Evolutionary conservation across 2,113 vertebrate genomes (phyloP).

Genomic region (Mus pahari): DNA sequence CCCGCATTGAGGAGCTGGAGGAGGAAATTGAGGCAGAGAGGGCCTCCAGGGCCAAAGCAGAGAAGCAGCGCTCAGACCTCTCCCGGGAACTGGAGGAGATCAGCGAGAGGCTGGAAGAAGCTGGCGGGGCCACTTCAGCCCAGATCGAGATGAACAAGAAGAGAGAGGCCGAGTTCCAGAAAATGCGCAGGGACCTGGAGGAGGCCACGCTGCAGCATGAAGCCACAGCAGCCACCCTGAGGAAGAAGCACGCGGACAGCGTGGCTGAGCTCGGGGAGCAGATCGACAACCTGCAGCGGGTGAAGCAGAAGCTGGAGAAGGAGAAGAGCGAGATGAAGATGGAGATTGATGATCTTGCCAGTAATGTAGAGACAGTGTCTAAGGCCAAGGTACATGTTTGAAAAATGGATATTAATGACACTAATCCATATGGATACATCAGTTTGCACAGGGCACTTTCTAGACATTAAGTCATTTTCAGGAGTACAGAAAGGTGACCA

Average conservation of each 20-base stretch:
- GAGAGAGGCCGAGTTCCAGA: constrained; percentile 92
- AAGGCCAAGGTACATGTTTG: constrained; percentile 86
- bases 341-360: constrained; percentile 90
- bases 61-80: constrained; percentile 85
- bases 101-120: constrained; percentile 92
- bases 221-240: constrained; percentile 87
- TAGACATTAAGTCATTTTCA: not conserved
- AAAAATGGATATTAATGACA: not conserved
- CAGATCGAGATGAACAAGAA: constrained; percentile 96
- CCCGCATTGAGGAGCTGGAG: constrained; percentile 87
- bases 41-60: constrained; percentile 84
- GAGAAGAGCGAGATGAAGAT: constrained; percentile 94
- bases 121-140: constrained; percentile 89
- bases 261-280: constrained; percentile 91
- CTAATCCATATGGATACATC: constrained; percentile 65
- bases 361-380: constrained; percentile 88
- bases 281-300: constrained; percentile 93
- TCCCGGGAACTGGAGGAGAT: constrained; percentile 89
- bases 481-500: constrained; percentile 4
- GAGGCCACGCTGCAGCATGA: constrained; percentile 92
- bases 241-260: constrained; percentile 93
- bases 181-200: constrained; percentile 91
- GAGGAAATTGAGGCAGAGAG: constrained; percentile 87
- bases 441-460: not conserved
- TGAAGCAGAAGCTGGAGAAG: constrained; percentile 96